Base-by-base conservation (phyloP, 2,797 vertebrate species). In the Urophycis tenuis region DNA sequence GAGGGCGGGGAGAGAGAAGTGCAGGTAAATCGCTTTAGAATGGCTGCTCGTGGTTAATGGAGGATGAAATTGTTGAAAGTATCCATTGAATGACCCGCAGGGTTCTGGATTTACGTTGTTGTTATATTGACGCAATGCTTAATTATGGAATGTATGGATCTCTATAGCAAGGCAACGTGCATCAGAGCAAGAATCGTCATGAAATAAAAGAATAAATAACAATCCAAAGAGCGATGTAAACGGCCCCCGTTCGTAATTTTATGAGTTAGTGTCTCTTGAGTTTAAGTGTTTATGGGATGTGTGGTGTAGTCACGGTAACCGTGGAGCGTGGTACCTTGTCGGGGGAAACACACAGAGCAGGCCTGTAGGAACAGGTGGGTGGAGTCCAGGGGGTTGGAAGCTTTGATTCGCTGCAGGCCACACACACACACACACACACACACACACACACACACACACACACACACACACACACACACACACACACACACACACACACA, bases 341-440 rank as follows among this genome's bases (percentile, higher is more conserved):
- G 94, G 72, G 92, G 93, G 81, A 95, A 98, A 92, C 97, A 99
- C 81, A 91, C 83, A 8, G 93, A 90, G 87, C 97, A 99, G 79
- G 96, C 96, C 91, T 95, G 95, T 85, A 94, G 94, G 91, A 99
- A 99, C 74, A 96, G 83, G 0, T 99, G 96, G 67, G 95, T 96
- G 83, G 93, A 83, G 0, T 93, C 92, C 85, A 99, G 85, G 0
- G 53, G 53, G 53, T 64, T 64, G n/a, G n/a, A 29, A 29, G 53
- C 8, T 25, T 10, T 29, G 53, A 10, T 25, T 22, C 53, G 7
- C 53, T 64, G n/a, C 41, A 17, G 36, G 36, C 36, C 36, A 36
- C 36, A 9, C 36, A 36, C 36, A 36, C 36, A 17, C 12, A 45
- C 45, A 53, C 45, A 53, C 19, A 53, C 45, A 53, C 41, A 60